A percentile compares a stretch with the other conserved stretches of the same genome.
Conservation (phyloP, 2,113 vertebrate genomes). For the Anguilla japonica region DNA sequence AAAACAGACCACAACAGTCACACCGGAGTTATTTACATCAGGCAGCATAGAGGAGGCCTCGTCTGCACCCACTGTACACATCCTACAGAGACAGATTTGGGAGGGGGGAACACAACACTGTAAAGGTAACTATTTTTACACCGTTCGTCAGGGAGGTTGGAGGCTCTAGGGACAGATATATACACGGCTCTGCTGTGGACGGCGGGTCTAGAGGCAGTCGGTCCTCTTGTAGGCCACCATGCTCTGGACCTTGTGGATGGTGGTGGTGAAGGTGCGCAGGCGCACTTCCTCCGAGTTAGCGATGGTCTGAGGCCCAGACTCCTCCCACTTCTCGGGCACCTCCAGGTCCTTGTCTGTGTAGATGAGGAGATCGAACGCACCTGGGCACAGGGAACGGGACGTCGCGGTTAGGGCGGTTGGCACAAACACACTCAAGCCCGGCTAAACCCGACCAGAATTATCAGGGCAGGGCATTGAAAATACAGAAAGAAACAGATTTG, state of each 20-base stretch:
- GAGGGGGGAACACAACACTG: not conserved
- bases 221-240: slow-evolving; percentile 86
- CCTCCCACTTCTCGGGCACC: slow-evolving; percentile 94
- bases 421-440: not conserved
- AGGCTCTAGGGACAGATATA: not conserved
- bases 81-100: not conserved
- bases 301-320: slow-evolving; percentile 90
- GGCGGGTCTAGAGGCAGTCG: slow-evolving; percentile 58
- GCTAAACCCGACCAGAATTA: not conserved
- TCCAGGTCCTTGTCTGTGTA: slow-evolving; percentile 91
- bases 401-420: not conserved
- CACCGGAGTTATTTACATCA: slow-evolving; percentile 19
- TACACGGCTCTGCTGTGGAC: not conserved
- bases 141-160: not conserved
- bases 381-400: slow-evolving; percentile 55
- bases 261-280: slow-evolving; percentile 90
- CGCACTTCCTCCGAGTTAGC: slow-evolving; percentile 90
- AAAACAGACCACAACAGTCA: not conserved
- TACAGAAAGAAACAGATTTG: too few species aligned
- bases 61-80: not conserved
- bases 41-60: not conserved
- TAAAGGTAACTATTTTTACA: not conserved
- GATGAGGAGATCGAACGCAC: slow-evolving; percentile 93
- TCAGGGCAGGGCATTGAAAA: too few species aligned
- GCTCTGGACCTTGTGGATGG: slow-evolving; percentile 93